Evolutionary conservation across 2,888 invertebrate genomes (phyloP).

Genomic region (Lepidonotus clava): DNA sequence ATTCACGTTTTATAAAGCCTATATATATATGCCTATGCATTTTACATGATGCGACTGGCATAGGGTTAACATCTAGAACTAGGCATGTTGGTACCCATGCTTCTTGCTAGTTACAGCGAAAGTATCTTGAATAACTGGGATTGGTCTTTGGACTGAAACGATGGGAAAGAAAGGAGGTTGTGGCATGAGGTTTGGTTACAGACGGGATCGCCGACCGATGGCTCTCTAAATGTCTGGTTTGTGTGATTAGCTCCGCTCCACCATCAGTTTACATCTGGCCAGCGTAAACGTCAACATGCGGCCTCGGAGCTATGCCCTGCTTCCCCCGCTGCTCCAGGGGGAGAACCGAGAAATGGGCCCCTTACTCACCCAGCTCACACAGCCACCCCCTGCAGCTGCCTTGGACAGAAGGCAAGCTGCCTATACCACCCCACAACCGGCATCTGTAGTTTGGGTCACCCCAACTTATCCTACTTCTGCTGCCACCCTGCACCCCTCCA

Average conservation of each 20-base stretch:
- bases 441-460: too few relatives aligned
- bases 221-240: not conserved
- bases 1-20: too few relatives aligned
- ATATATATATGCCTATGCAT: too few relatives aligned
- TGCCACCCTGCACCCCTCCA: not conserved
- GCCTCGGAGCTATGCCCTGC: not conserved
- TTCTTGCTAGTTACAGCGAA: too few relatives aligned
- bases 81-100: too few relatives aligned
- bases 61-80: too few relatives aligned
- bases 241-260: not conserved
- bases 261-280: not conserved
- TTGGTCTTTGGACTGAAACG: too few relatives aligned
- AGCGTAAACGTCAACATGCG: not conserved
- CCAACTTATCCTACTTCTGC: conserved; percentile 7
- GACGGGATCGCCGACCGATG: too few relatives aligned
- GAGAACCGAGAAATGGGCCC: not conserved
- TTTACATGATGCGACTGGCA: too few relatives aligned
- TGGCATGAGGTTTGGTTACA: too few relatives aligned
- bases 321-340: not conserved
- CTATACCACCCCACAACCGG: not conserved
- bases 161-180: too few relatives aligned
- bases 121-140: too few relatives aligned
- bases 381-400: not conserved
- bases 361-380: not conserved
- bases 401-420: not conserved